A percentile compares a stretch with the other conserved stretches of the same genome.
These are phyloP conservation scores for Cryptotis parvus DNA, from an alignment of 2,113 vertebrate genomes.

Conservation along the genomic window DNA sequence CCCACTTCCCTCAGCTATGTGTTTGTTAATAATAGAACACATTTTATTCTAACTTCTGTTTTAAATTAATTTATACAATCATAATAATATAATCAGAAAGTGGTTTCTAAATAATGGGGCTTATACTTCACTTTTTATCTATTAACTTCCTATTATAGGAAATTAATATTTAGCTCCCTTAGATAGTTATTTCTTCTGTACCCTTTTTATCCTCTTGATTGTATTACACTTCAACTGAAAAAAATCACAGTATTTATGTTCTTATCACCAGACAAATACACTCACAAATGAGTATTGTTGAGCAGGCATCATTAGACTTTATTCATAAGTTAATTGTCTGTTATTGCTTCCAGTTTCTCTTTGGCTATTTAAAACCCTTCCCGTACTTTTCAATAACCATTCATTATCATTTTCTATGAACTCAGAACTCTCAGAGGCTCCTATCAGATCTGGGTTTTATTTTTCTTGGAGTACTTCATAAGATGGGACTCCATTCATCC, in stretches of 20 bases:
- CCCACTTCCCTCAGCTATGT: not conserved
- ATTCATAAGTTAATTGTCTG: not conserved
- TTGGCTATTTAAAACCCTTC: not conserved
- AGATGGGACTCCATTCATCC: not conserved
- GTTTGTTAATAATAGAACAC: not conserved
- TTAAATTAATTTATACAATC: not conserved
- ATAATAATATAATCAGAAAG: not conserved
- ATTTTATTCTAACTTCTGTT: not conserved
- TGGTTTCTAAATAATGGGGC: slow-evolving; percentile 1
- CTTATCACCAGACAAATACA: not conserved
- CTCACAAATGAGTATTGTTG: not conserved
- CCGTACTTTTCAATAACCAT: not conserved
- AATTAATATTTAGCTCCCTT: not conserved
- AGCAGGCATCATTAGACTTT: not conserved
- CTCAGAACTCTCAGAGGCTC: not conserved
- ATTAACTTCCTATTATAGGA: not conserved
- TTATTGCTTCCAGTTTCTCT: not conserved
- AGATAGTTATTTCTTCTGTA: not conserved
- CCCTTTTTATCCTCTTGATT: not conserved
- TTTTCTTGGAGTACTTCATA: not conserved
- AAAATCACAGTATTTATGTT: not conserved
- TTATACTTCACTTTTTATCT: slow-evolving; percentile 8
- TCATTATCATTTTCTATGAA: not conserved
- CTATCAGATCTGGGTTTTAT: not conserved
- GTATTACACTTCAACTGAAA: not conserved